A percentile compares a stretch with the other conserved stretches of the same genome.
These are phyloP conservation scores for Zaprionus inermis DNA, from an alignment of 1,140 invertebrate genomes.

Conservation along the genomic window DNA sequence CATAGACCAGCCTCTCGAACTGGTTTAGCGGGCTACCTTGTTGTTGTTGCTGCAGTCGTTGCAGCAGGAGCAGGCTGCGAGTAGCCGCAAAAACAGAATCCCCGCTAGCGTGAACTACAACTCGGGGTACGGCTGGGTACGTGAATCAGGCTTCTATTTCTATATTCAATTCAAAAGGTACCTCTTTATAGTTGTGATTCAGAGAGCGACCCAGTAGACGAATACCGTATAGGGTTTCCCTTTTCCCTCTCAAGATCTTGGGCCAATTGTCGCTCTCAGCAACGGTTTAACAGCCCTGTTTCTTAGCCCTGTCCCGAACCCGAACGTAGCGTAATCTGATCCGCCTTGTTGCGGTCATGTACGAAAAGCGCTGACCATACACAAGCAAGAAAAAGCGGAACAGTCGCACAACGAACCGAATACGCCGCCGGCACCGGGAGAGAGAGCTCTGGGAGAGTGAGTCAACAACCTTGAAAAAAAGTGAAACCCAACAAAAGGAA, in stretches of 20 bases:
- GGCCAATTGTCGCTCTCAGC: neutral
- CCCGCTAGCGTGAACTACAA: neutral
- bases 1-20: slow-evolving; percentile 66
- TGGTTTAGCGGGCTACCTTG: slow-evolving; percentile 3
- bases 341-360: slow-evolving; percentile 42
- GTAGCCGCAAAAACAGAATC: neutral
- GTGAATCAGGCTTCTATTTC: neutral
- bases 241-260: neutral
- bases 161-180: neutral
- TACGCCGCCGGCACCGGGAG: neutral
- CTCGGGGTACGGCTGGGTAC: neutral
- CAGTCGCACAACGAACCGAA: neutral
- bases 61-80: neutral
- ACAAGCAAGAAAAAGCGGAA: slow-evolving; percentile 27
- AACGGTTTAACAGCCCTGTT: neutral
- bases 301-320: neutral
- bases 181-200: neutral
- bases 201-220: no score
- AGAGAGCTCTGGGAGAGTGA: slow-evolving; percentile 40
- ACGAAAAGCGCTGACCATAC: slow-evolving; percentile 59
- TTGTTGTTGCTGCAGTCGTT: neutral
- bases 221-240: neutral
- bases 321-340: slow-evolving; percentile 52
- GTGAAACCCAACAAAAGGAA: slow-evolving; percentile 58
- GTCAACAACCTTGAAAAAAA: slow-evolving; percentile 78